Percentiles rank a stretch among this genome's conserved stretches.
phyloP scores from a whole-genome alignment of 2,113 vertebrate species.

The Silurus asotus region DNA sequence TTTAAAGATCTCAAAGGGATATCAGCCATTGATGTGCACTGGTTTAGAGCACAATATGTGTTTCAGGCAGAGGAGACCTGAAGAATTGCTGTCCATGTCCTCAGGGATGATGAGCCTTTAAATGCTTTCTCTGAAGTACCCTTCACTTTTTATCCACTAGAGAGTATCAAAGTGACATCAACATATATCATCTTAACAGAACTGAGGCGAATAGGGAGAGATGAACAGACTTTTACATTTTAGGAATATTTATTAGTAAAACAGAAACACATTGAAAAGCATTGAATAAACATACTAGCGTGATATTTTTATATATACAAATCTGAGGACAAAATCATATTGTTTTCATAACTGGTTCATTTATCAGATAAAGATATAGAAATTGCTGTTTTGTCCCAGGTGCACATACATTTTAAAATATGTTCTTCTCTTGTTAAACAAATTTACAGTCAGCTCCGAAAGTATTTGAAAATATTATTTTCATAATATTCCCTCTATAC shows the following conservation, averaged over 20 bases:
- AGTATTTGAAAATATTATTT: too few species aligned
- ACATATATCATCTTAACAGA: neutral
- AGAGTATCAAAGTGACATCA: neutral
- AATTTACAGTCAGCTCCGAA: neutral
- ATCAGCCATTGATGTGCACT: constrained; percentile 55
- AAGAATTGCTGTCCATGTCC: constrained; percentile 27
- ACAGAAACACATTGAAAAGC: neutral
- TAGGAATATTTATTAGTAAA: neutral
- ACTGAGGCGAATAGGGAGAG: neutral
- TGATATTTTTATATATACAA: neutral
- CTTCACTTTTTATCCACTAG: constrained; percentile 1
- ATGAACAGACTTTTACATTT: neutral
- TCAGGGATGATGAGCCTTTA: constrained; percentile 12
- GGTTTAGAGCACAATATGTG: constrained; percentile 53
- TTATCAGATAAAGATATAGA: neutral
- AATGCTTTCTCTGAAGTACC: constrained; percentile 3
- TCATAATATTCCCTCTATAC: too few species aligned
- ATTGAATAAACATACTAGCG: neutral
- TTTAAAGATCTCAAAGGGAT: constrained; percentile 66
- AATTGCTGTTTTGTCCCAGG: neutral
- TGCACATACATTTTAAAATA: neutral
- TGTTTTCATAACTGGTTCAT: too few species aligned
- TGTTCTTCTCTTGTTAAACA: neutral
- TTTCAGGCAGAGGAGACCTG: constrained; percentile 46
- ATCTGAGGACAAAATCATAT: neutral